Base-by-base conservation (phyloP, 2,113 vertebrate genomes). In the Ctenomys sociabilis region DNA sequence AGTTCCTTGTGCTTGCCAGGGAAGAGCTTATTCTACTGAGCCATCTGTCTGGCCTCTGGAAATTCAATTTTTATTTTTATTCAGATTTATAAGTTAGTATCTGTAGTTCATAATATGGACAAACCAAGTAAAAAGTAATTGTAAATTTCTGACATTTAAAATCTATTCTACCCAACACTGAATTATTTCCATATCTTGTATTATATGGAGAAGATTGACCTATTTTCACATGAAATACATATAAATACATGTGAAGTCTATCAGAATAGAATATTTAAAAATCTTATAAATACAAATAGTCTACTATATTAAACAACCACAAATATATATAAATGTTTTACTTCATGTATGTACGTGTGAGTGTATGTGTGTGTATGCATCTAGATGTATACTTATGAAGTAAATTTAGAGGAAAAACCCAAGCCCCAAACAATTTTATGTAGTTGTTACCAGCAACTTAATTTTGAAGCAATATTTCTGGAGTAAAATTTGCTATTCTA, bases 61-160 rank as follows among this genome's bases (percentile, higher is more conserved):
- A 64, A 89, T 89, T 75, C 35, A 49, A 78, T 64, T 63, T 40
- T 73, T 61, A 89, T 64, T 90, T 90, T 78, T n/a, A 49, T 64
- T 90, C 59, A 49, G 16, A 66, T 52, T 35, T 77, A 12, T 61
- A 12, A 78, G 4, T 63, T 59, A 45, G 5, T 78, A 2, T 64
- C 57, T 89, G 40, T 64, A 11, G 88, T 80, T 64, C 64, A 52
- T 2, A 52, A 78, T 22, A 21, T 77, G 30, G 19, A 78, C 49
- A 75, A 78, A n/a, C 43, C 63, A 89, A 12, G 24, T 61, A n/a
- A 77, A 88, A 89, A 45, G 21, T 77, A 24, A 14, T 40, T 40
- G 45, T 40, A 70, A 81, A 70, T 91, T 52, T 28, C 72, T 89
- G 54, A 22, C 30, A 49, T 49, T 63, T 13, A 78, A 12, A 57